A percentile compares a stretch with the other conserved stretches of the same genome.
phyloP scores from a whole-genome alignment of 2,888 invertebrate genomes.

The Aphrophora alni region DNA sequence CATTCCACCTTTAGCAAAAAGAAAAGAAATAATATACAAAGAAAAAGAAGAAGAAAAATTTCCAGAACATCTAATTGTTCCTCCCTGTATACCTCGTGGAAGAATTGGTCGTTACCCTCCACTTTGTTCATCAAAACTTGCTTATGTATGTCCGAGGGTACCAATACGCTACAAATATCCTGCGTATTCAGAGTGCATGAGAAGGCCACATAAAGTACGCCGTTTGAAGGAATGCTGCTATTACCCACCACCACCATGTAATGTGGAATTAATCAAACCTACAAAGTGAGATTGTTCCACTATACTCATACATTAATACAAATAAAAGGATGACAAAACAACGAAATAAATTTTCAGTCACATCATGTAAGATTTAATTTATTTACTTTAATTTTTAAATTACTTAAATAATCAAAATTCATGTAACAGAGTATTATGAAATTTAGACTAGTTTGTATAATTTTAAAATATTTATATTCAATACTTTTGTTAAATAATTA shows the following conservation, averaged over 20 bases:
- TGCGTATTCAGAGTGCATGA: neutral
- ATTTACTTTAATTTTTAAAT: too few relatives aligned
- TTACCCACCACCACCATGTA: neutral
- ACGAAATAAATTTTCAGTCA: too few relatives aligned
- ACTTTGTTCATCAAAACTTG: neutral
- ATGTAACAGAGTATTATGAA: too few relatives aligned
- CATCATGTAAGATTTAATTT: too few relatives aligned
- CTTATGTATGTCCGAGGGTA: neutral
- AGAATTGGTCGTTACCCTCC: neutral
- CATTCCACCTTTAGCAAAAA: neutral
- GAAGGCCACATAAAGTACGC: neutral
- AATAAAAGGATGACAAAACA: too few relatives aligned
- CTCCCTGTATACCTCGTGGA: neutral
- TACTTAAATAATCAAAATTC: too few relatives aligned
- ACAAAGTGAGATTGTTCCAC: neutral
- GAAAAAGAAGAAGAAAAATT: neutral
- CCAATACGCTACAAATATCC: neutral
- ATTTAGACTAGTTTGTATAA: too few relatives aligned
- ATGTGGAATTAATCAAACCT: neutral
- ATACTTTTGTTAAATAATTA: too few relatives aligned
- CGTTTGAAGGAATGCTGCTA: neutral
- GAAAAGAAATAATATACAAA: neutral
- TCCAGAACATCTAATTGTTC: neutral
- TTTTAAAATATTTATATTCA: too few relatives aligned
- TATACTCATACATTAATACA: too few relatives aligned